These are phyloP conservation scores for Spicauda simplicius DNA, from an alignment of 2,888 invertebrate species.

Conservation along the genomic window DNA sequence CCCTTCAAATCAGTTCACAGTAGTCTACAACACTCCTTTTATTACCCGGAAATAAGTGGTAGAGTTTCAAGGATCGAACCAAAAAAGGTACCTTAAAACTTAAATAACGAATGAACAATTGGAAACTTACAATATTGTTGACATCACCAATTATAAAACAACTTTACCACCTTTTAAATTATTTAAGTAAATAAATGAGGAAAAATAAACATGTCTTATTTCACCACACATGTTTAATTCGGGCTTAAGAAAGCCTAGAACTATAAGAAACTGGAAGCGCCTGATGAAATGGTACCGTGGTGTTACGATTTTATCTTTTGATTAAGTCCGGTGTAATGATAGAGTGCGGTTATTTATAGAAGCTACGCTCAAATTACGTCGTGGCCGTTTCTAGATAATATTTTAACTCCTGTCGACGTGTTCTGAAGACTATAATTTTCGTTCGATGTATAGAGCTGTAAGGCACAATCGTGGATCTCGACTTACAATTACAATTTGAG, in stretches of 20 bases:
- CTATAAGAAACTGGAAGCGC: slow-evolving; percentile 37
- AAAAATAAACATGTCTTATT: too few relatives aligned
- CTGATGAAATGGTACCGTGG: slow-evolving; percentile 47
- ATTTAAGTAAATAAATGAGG: too few relatives aligned
- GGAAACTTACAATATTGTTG: too few relatives aligned
- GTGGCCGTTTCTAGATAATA: slow-evolving; percentile 52
- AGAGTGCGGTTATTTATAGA: slow-evolving; percentile 73
- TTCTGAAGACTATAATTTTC: slow-evolving; percentile 50
- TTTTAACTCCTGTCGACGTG: slow-evolving; percentile 54
- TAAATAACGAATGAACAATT: too few relatives aligned
- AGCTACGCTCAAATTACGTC: slow-evolving; percentile 61
- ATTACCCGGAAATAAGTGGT: too few relatives aligned
- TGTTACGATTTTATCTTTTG: slow-evolving; percentile 82
- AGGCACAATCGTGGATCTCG: slow-evolving; percentile 10
- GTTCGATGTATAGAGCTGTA: slow-evolving; percentile 36
- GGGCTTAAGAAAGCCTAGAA: not conserved
- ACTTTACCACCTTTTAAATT: too few relatives aligned
- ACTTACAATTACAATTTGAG: slow-evolving; percentile 1
- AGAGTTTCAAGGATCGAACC: too few relatives aligned
- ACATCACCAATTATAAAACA: too few relatives aligned
- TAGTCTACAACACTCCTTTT: too few relatives aligned
- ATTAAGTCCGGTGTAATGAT: slow-evolving; percentile 80
- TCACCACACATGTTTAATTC: too few relatives aligned
- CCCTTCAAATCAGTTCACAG: too few relatives aligned
- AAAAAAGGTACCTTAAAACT: too few relatives aligned